Evolutionary conservation across 2,113 vertebrate genomes (phyloP), one percentile per base, ranked within the genome.

Genomic region (Ctenodactylus gundi): DNA sequence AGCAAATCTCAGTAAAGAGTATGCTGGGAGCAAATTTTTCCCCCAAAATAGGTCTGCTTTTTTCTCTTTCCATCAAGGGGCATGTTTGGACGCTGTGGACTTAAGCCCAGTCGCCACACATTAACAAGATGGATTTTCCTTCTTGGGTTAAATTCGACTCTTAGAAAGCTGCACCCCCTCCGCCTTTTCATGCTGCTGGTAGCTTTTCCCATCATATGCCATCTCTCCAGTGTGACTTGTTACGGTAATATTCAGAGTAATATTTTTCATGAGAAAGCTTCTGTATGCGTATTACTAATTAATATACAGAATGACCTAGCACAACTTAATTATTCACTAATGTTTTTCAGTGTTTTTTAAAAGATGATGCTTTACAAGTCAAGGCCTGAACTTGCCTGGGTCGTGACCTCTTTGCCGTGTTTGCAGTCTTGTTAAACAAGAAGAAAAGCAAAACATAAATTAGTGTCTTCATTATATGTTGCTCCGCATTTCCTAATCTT

Each of bases 351-450:
- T 64, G 85, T 97, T 95, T 97, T 97, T 68, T 88, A 93, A 92
- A 60, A 96, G 92, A 95, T 93, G 21, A 3, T 82, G 84, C 76
- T 91, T 95, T 95, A 85, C 94, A 96, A 95, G 96, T 95, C 96
- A 88, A 94, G 96, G 75, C 96, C 91, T 95, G 91, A 96, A 86
- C 86, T 86, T 94, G 91, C 93, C 93, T 95, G 88, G 73, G 93
- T 90, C 83, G 0, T 46, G 95, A 94, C 93, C 92, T 96, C 94
- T 92, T 67, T 88, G 62, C 91, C 39, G 65, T 94, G 83, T 76
- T 96, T 94, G 93, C 44, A 77, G 83, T 95, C 96, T 97, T 96
- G 95, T 96, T 96, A 94, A 97, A 96, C 93, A 95, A 96, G 93
- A 86, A 94, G 95, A 31, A 90, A 93, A 92, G 75, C 93, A 97